Percentiles rank a stretch among this genome's conserved stretches.
Conservation (phyloP, 2,888 invertebrate species). For the Sarcophaga subvicina region DNA sequence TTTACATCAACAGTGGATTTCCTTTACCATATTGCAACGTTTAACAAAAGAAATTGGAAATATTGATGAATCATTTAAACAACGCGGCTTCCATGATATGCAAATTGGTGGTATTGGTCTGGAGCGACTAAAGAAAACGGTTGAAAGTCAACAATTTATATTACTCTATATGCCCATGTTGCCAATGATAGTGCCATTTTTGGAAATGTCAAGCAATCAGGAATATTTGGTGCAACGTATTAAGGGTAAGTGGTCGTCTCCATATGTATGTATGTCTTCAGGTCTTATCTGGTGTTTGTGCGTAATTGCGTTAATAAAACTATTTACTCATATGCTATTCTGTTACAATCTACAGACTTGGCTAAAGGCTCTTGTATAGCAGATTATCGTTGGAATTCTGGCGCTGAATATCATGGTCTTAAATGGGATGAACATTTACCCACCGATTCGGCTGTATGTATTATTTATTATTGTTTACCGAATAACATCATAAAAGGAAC, state of each 20-base stretch:
- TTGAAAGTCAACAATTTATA: slow-evolving; percentile 83
- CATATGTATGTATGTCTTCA: not conserved
- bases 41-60: slow-evolving; percentile 88
- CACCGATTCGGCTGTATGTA: slow-evolving; percentile 90
- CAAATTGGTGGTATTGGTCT: slow-evolving; percentile 87
- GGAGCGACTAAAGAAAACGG: slow-evolving; percentile 89
- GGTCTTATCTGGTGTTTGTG: too few species aligned
- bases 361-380: slow-evolving; percentile 92
- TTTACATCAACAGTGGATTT: slow-evolving; percentile 87
- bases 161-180: slow-evolving; percentile 79
- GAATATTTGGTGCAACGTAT: slow-evolving; percentile 92
- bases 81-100: slow-evolving; percentile 87
- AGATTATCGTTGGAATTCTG: slow-evolving; percentile 94
- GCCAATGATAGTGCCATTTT: slow-evolving; percentile 87
- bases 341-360: slow-evolving; percentile 61
- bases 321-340: not conserved
- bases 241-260: slow-evolving; percentile 80
- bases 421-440: slow-evolving; percentile 92
- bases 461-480: not conserved
- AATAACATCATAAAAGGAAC: too few species aligned
- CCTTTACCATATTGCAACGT: slow-evolving; percentile 90
- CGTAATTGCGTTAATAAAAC: not conserved
- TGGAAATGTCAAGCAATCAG: slow-evolving; percentile 92
- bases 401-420: slow-evolving; percentile 87
- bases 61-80: slow-evolving; percentile 87